phyloP scores from a whole-genome alignment of 2,113 vertebrate genomes.

The Thalassarche chlororhynchos region DNA sequence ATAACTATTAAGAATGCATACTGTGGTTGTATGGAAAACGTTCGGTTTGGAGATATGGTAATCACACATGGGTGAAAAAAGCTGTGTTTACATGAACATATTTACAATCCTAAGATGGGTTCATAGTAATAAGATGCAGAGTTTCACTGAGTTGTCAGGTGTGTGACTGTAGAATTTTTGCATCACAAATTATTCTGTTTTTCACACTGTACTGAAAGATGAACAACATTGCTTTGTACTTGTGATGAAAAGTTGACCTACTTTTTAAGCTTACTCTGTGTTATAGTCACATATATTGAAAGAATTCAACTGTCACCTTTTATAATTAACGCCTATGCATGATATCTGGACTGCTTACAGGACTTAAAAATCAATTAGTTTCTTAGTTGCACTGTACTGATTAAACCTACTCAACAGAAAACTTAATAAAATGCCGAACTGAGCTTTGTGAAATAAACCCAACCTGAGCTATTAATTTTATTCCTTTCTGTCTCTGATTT shows the following conservation, averaged over 20 bases:
- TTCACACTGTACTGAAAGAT: not conserved
- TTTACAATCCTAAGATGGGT: not conserved
- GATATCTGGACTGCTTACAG: conserved; percentile 48
- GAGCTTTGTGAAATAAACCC: conserved; percentile 36
- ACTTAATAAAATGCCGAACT: conserved; percentile 50
- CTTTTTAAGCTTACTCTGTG: conserved; percentile 21
- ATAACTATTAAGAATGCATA: not conserved
- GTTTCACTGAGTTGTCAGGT: not conserved
- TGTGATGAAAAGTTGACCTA: conserved; percentile 22
- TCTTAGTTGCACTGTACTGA: conserved; percentile 55
- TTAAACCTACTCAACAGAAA: conserved; percentile 42
- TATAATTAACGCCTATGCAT: conserved; percentile 63
- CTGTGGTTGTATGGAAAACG: not conserved
- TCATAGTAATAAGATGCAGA: not conserved
- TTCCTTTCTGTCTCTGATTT: conserved; percentile 31
- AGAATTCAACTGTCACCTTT: conserved; percentile 55
- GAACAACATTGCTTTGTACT: not conserved
- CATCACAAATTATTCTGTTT: not conserved
- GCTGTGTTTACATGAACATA: not conserved
- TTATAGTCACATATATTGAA: conserved; percentile 54
- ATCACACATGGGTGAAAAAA: not conserved
- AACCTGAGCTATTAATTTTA: conserved; percentile 54
- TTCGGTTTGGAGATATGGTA: not conserved
- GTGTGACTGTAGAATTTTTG: not conserved
- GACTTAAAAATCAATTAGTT: conserved; percentile 73